A percentile compares a stretch with the other conserved stretches of the same genome.
These are phyloP conservation scores for Prosapia bicincta DNA, from an alignment of 2,888 invertebrate species.

Conservation along the genomic window DNA sequence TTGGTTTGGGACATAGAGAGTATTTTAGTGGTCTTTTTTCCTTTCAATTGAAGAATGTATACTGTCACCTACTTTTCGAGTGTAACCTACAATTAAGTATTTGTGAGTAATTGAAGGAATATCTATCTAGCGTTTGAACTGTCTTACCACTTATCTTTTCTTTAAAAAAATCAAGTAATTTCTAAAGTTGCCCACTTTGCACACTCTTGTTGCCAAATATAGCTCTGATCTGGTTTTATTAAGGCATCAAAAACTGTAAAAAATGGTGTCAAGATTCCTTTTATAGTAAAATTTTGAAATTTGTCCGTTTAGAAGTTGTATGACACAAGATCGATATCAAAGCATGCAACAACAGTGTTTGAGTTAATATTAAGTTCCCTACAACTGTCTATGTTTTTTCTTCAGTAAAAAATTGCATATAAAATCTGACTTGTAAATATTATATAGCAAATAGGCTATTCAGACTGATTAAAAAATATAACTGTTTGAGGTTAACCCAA, in stretches of 20 bases:
- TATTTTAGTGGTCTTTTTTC: neutral
- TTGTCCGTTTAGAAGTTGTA: neutral
- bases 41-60: conserved; percentile 15
- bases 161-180: conserved; percentile 15
- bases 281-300: conserved; percentile 9
- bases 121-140: conserved; percentile 12
- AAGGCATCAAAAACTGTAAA: conserved; percentile 1
- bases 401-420: too few relatives aligned
- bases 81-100: conserved; percentile 10
- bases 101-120: conserved; percentile 15
- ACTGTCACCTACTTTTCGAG: conserved; percentile 15
- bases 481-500: too few relatives aligned
- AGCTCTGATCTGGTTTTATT: neutral
- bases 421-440: too few relatives aligned
- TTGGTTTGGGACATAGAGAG: conserved; percentile 17
- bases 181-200: conserved; percentile 5
- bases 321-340: conserved; percentile 1
- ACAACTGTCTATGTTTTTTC: too few relatives aligned
- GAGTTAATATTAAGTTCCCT: too few relatives aligned
- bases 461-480: too few relatives aligned
- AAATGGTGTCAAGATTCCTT: neutral
- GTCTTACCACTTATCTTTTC: conserved; percentile 7
- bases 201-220: conserved; percentile 18
- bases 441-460: too few relatives aligned
- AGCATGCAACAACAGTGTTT: neutral